Evolutionary conservation across 1,140 invertebrate species (phyloP).

Genomic region (Platorchestia sp.): DNA sequence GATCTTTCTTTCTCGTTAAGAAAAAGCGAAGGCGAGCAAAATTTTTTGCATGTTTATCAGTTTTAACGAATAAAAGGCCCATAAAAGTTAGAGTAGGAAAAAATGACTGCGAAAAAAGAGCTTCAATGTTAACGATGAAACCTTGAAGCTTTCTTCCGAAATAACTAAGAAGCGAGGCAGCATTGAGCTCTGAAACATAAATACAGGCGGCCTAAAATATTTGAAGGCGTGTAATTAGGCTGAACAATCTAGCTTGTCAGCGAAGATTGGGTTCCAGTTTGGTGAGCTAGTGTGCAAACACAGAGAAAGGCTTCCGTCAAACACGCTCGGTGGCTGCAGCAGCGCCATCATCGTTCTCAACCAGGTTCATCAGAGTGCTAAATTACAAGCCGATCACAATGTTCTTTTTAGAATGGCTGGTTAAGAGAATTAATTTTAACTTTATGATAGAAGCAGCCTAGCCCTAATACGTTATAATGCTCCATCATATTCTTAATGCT

Average conservation of each 20-base stretch:
- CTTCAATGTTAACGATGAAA: background rate
- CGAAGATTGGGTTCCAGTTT: slow-evolving; percentile 18
- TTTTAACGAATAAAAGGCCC: background rate
- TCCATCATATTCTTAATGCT: background rate
- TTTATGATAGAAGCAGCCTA: background rate
- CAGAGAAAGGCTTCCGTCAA: slow-evolving; percentile 36
- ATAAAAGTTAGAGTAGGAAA: background rate
- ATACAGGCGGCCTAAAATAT: background rate
- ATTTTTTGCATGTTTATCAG: background rate
- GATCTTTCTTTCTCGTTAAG: background rate
- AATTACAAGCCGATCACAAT: background rate
- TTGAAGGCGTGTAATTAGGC: slow-evolving; percentile 35
- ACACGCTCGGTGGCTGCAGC: slow-evolving; percentile 20
- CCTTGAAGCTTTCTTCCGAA: background rate
- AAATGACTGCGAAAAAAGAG: background rate
- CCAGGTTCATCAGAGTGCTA: background rate
- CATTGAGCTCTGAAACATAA: background rate
- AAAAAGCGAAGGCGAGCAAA: background rate
- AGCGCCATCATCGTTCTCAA: background rate
- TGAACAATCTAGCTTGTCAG: background rate
- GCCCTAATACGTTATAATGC: background rate
- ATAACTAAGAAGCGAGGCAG: background rate
- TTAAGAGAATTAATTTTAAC: background rate
- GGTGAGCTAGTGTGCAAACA: slow-evolving; percentile 19
- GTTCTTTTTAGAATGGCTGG: background rate